Evolutionary conservation across 2,888 invertebrate genomes (phyloP), one percentile per base, ranked within the genome.

Genomic region (Pristionchus exspectatus): DNA sequence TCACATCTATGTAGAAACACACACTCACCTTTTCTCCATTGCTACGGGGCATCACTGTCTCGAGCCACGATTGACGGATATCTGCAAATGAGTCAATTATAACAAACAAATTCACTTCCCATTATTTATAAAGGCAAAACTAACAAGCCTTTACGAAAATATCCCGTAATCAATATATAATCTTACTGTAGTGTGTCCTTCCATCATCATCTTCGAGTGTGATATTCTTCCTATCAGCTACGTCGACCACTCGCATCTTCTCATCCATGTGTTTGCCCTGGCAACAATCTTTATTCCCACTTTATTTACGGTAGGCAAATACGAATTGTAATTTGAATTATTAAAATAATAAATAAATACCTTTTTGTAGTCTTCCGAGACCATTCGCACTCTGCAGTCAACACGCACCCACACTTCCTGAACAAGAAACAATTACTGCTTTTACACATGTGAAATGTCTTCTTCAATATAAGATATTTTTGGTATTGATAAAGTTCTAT

Each of bases 201-300:
- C 92, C 91, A 54, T 83, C 44, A 27, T 93, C 92, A 72, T 93
- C 92, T 81, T 92, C 92, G 0, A 93, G 90, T 24, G 93, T 91
- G 21, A 93, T 90, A 63, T 92, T 90, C 63, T 91, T 90, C 54
- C 86, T 86, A 54, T 92, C 90, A n/a, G 93, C 92, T 0, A 92
- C 93, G 86, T 93, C 93, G 5, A 93, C 91, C 44, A 93, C 92
- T 44, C 92, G 90, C 66, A 93, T 90, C 90, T 93, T 93, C 90
- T 91, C 69, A 16, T 91, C 88, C 77, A 88, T 56, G 59, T 88
- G 44, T 30, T 88, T 88, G n/a, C 88, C 88, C 77, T 77, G 77
- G 3, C 0, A 33, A 33, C 27, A 54, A 83, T 44, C 74, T 38
- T 24, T 77, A 38, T 44, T 77, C 44, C 30, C 30, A 30, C 3